These are phyloP conservation scores for Nymphicus hollandicus DNA, from an alignment of 2,113 vertebrate genomes.

Conservation along the genomic window DNA sequence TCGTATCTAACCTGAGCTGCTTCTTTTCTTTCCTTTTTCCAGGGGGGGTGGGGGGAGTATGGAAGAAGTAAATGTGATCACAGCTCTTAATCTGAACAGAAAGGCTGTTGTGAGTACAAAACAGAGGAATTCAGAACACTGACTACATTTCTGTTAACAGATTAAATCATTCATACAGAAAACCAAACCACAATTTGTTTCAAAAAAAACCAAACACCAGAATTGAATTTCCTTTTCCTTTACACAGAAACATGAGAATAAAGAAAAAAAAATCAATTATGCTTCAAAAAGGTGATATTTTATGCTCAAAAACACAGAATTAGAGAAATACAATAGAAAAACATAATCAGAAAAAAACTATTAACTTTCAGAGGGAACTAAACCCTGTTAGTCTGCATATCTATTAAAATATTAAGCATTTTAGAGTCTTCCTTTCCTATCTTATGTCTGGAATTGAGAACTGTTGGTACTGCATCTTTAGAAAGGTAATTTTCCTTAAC, in stretches of 20 bases:
- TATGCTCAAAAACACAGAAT: background rate
- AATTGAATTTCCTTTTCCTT: background rate
- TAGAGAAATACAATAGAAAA: background rate
- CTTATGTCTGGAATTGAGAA: background rate
- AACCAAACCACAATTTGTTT: background rate
- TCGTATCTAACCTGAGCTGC: background rate
- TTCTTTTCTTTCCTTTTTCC: accelerated
- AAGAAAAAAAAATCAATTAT: background rate
- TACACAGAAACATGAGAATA: background rate
- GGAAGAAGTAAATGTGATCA: background rate
- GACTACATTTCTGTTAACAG: background rate
- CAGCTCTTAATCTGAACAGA: background rate
- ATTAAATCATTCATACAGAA: background rate
- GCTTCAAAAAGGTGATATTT: background rate
- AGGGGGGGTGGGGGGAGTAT: background rate
- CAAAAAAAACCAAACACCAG: accelerated
- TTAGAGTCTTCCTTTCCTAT: background rate
- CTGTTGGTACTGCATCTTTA: background rate
- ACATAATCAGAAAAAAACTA: background rate
- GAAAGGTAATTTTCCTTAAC: background rate
- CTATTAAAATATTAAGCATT: background rate
- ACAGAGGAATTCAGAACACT: background rate
- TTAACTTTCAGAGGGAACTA: background rate
- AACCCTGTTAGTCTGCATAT: background rate
- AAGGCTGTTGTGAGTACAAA: background rate